Percentiles rank a stretch among this genome's conserved stretches.
Evolutionary conservation across 2,113 vertebrate genomes (phyloP).

Genomic region (Equus przewalskii): DNA sequence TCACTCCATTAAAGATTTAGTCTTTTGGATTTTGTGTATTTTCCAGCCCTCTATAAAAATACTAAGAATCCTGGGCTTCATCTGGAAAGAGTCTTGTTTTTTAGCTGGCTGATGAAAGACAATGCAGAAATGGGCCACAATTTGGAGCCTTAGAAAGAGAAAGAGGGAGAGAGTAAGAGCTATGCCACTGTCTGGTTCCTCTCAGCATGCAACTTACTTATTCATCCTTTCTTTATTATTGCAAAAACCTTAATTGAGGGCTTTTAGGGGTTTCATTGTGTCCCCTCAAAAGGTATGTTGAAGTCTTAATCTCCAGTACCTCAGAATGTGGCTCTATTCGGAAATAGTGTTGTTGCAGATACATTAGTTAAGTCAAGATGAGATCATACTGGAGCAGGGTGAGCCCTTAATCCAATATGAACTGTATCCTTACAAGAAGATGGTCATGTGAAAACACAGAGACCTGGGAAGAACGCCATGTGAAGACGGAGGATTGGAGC

Average conservation of each 20-base stretch:
- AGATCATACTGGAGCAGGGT: not conserved
- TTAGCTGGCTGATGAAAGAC: not conserved
- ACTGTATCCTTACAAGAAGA: not conserved
- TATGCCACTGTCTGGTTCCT: not conserved
- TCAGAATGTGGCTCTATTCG: not conserved
- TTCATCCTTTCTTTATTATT: not conserved
- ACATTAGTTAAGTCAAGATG: not conserved
- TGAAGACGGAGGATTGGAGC: not conserved
- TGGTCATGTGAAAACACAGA: not conserved
- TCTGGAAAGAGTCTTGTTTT: not conserved
- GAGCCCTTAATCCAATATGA: not conserved
- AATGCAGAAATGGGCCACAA: not conserved
- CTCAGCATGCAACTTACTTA: not conserved
- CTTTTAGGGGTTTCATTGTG: not conserved
- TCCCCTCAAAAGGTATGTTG: not conserved
- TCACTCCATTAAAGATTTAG: not conserved
- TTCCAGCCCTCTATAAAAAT: not conserved
- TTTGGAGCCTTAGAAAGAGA: not conserved
- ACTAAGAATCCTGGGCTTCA: not conserved
- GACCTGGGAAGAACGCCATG: not conserved
- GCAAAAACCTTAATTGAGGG: not conserved
- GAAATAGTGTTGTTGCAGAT: not conserved
- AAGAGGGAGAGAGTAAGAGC: not conserved
- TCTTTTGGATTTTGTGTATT: not conserved
- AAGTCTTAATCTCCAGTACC: not conserved